Percentiles rank a stretch among this genome's conserved stretches.
These are phyloP conservation scores for Sapajus apella DNA, from an alignment of 2,113 vertebrate genomes.

Conservation along the genomic window DNA sequence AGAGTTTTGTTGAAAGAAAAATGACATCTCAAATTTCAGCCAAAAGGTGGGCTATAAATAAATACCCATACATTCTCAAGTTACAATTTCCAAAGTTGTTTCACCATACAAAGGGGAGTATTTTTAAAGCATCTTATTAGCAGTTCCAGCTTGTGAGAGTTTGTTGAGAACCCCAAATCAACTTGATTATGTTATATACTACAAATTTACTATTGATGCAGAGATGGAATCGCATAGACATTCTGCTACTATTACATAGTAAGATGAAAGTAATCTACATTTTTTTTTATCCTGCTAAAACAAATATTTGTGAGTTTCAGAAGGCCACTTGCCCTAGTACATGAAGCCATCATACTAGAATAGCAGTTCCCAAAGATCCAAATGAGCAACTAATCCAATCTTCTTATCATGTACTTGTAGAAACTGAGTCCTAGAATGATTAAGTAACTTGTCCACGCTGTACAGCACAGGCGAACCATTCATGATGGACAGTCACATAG, in stretches of 20 bases:
- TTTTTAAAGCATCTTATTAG: conserved; percentile 55
- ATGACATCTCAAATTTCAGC: conserved; percentile 55
- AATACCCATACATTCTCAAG: conserved; percentile 21
- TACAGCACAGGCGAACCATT: not conserved
- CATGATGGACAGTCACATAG: not conserved
- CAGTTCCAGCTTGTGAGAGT: not conserved
- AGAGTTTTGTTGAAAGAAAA: conserved; percentile 64
- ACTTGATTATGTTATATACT: not conserved
- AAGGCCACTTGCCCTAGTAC: not conserved
- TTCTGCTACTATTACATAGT: not conserved
- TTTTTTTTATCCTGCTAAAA: not conserved
- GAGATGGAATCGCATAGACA: not conserved
- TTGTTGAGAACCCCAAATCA: conserved; percentile 29
- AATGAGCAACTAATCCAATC: not conserved
- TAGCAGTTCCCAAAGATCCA: not conserved
- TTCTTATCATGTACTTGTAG: not conserved
- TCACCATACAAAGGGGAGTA: not conserved
- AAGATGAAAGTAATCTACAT: not conserved
- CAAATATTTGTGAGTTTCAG: not conserved
- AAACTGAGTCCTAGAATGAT: not conserved
- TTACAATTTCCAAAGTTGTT: conserved; percentile 41
- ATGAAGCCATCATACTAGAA: not conserved
- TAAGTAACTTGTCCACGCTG: not conserved
- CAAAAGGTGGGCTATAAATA: conserved; percentile 69
- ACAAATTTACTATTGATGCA: not conserved